A percentile compares a stretch with the other conserved stretches of the same genome.
These are phyloP conservation scores for Volucella bombylans DNA, from an alignment of 2,888 invertebrate species.

Conservation along the genomic window DNA sequence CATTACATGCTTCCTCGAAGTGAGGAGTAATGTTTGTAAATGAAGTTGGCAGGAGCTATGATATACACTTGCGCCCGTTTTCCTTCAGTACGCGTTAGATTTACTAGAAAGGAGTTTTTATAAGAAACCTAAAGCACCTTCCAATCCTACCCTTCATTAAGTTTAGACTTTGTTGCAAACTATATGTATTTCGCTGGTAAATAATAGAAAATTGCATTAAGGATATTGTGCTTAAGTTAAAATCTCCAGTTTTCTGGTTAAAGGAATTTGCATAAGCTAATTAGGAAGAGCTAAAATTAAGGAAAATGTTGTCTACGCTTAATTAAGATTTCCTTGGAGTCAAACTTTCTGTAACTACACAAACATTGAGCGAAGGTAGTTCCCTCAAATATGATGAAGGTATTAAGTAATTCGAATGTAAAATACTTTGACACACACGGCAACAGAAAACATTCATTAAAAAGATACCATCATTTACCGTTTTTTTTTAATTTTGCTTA, in stretches of 20 bases:
- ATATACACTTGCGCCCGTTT: constrained; percentile 26
- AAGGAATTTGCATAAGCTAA: constrained; percentile 27
- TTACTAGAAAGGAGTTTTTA: constrained; percentile 12
- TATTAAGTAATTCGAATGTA: too few relatives aligned
- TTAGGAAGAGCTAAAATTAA: constrained; percentile 4
- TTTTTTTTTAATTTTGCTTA: too few relatives aligned
- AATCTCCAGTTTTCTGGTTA: constrained; percentile 1
- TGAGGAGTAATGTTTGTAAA: constrained; percentile 17
- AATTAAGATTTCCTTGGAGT: too few relatives aligned
- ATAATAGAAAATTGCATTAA: constrained; percentile 42
- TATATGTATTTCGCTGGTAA: neutral
- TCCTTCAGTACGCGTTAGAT: neutral
- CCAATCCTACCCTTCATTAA: constrained; percentile 6
- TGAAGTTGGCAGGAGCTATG: constrained; percentile 39
- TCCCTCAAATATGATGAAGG: too few relatives aligned
- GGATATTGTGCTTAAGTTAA: constrained; percentile 17
- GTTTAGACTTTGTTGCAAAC: neutral
- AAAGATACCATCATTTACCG: too few relatives aligned
- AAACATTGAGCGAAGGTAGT: too few relatives aligned
- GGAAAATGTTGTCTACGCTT: neutral
- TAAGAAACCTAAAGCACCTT: neutral
- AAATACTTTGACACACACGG: too few relatives aligned
- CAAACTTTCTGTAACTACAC: too few relatives aligned
- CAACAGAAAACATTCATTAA: too few relatives aligned
- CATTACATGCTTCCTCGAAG: constrained; percentile 34